Evolutionary conservation across 1,140 invertebrate genomes (phyloP), one percentile per base, ranked within the genome.

Genomic region (Mizuhopecten yessoensis): DNA sequence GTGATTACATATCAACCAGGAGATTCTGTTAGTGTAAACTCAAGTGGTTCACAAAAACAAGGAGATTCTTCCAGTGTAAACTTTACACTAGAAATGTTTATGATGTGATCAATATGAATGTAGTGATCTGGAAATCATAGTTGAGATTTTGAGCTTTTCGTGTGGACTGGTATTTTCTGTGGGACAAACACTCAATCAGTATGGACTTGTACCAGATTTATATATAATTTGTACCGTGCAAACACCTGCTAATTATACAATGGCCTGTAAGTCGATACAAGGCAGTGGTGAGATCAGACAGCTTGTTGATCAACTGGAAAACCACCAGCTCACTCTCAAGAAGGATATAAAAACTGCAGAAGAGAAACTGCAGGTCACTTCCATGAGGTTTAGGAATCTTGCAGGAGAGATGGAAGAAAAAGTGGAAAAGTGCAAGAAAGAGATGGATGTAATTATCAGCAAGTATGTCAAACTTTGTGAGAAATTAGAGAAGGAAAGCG

Each of bases 381-480:
- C 57, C 57, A 75, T 75, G 0, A 75, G 3, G 17, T 75, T 29
- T n/a, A 75, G 29, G 17, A 13, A 75, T 75, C 57, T 75, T 9
- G 29, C n/a, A 17, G 57, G 29, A 0, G 57, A 75, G n/a, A 29
- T 75, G 9, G 5, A 29, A 29, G n/a, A 0, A 0, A 75, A 75
- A 29, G 57, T 23, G 23, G 57, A 75, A 17, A n/a, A 75, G n/a
- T 75, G 57, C 29, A 75, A 75, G 57, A n/a, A 9, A 75, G 57
- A 75, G 23, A 29, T 75, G 23, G 57, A 75, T 75, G 1, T 75
- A 5, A 75, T 75, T 1, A 29, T 75, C 1, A 29, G 23, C 11
- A n/a, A 75, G n/a, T 75, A 75, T 75, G 57, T 75, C 57, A 75
- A 29, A 5, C 57, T 75, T 75, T 75, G 57, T 75, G 57, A 75